Base-by-base conservation (phyloP, 2,888 invertebrate species). In the Melanotus villosus region DNA sequence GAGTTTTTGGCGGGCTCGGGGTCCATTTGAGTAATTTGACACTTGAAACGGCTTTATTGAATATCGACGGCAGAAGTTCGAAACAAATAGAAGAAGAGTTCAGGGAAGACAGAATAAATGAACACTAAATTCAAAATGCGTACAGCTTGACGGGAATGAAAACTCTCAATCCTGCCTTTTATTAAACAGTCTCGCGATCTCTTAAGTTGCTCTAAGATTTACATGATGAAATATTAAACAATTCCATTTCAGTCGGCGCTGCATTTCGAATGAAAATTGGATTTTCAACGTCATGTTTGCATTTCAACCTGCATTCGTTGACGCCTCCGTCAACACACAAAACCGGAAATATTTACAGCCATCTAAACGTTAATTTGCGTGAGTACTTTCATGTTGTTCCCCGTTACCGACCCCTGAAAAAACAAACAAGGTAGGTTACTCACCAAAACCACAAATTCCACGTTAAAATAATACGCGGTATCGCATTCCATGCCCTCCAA, bases 81-180 rank as follows among this genome's bases (percentile, higher is more conserved):
- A 47, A 47, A 47, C 47, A 47, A 47, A 47, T 43, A n/a, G n/a
- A n/a, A 23, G 47, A 47, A 23, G 23, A 47, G n/a, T 26, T 26
- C 43, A 10, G 43, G 3, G 23, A 14, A 47, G 47, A 10, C 47
- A 21, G 23, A 47, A 47, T 23, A 47, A 47, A 47, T 47, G 47
- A 47, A 47, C 47, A 23, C 47, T 47, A 47, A 47, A 47, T 47
- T 47, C 47, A 47, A 47, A 47, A 47, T 47, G 47, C 26, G 47
- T 43, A 43, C 43, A 19, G 43, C 23, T 21, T n/a, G 47, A 12
- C 23, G 4, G n/a, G 10, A 21, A 18, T 47, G 21, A 23, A 47
- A 47, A 21, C 47, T 10, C 47, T 47, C 47, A 23, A 19, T 47
- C 23, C 47, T 6, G 47, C 47, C 21, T 47, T 47, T 47, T 47